These are phyloP conservation scores for Archivesica marissinica DNA, from an alignment of 1,140 invertebrate species.

Conservation along the genomic window DNA sequence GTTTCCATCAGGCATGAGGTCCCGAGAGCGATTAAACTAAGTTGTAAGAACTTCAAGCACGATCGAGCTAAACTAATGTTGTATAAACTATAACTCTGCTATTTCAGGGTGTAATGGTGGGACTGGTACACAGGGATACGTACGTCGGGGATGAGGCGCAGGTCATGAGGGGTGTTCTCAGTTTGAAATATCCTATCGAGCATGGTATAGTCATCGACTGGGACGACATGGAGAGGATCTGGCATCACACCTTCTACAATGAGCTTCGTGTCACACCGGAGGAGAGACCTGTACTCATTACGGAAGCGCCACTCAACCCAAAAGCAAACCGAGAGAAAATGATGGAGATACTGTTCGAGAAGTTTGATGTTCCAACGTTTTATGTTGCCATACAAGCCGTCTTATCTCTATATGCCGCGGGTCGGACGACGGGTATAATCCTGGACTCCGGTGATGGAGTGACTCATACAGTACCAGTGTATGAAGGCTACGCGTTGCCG, in stretches of 20 bases:
- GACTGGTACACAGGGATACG: conserved; percentile 85
- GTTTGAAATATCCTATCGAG: conserved; percentile 85
- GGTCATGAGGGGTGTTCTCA: conserved; percentile 88
- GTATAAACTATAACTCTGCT: too few species aligned
- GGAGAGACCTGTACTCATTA: neutral
- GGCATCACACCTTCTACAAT: conserved; percentile 30
- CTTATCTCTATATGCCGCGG: conserved; percentile 92
- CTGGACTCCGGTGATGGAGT: conserved; percentile 94
- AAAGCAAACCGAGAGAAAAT: conserved; percentile 43
- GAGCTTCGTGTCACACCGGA: conserved; percentile 1
- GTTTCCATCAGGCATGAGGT: too few species aligned
- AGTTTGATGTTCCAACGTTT: conserved; percentile 96
- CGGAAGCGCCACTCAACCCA: conserved; percentile 31
- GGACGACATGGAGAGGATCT: conserved; percentile 82
- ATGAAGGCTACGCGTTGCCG: conserved; percentile 90
- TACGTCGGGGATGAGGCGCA: conserved; percentile 85
- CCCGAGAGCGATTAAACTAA: too few species aligned
- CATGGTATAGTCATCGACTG: conserved; percentile 85
- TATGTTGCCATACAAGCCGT: conserved; percentile 93
- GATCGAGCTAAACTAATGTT: too few species aligned
- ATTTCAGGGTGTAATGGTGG: conserved; percentile 20
- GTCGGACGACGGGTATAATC: conserved; percentile 96
- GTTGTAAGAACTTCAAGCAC: too few species aligned
- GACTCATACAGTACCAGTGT: conserved; percentile 92
- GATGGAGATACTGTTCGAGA: conserved; percentile 46